A percentile compares a stretch with the other conserved stretches of the same genome.
phyloP scores from a whole-genome alignment of 2,888 invertebrate genomes.

The Idaea straminata region DNA sequence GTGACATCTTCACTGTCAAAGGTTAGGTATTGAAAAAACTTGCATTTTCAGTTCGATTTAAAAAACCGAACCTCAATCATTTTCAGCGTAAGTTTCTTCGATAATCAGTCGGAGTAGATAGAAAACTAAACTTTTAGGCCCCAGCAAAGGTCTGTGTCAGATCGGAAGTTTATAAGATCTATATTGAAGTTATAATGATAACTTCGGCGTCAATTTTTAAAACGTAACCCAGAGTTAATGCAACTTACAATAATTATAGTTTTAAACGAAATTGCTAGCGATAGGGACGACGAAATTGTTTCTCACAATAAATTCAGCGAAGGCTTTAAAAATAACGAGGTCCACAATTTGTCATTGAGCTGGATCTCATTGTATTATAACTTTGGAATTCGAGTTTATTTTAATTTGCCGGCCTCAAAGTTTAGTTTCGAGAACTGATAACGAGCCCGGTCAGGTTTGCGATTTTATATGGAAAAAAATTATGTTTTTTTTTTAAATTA shows the following conservation, averaged over 20 bases:
- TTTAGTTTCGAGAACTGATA: slow-evolving; percentile 13
- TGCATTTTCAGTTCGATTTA: too few species aligned
- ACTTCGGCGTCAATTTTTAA: background rate
- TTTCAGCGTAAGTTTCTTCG: too few species aligned
- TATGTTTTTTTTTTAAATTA: background rate
- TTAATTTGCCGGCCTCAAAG: slow-evolving; percentile 20
- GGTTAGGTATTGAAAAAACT: too few species aligned
- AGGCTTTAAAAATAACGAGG: slow-evolving; percentile 35
- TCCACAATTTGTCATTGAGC: slow-evolving; percentile 24
- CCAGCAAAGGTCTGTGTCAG: too few species aligned
- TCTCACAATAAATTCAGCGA: slow-evolving; percentile 2
- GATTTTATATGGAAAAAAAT: background rate
- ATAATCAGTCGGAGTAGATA: too few species aligned
- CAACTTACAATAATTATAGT: background rate
- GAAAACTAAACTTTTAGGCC: too few species aligned
- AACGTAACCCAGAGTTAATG: background rate
- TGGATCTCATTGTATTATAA: slow-evolving; percentile 28
- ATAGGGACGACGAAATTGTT: background rate
- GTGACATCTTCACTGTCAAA: too few species aligned
- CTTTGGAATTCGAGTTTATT: slow-evolving; percentile 31
- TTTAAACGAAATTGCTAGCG: background rate
- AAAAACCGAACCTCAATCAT: too few species aligned
- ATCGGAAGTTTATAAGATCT: too few species aligned
- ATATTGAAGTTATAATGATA: too few species aligned
- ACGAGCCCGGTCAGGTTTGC: slow-evolving; percentile 12